phyloP scores from a whole-genome alignment of 2,113 vertebrate species.

The Alectura lathami region DNA sequence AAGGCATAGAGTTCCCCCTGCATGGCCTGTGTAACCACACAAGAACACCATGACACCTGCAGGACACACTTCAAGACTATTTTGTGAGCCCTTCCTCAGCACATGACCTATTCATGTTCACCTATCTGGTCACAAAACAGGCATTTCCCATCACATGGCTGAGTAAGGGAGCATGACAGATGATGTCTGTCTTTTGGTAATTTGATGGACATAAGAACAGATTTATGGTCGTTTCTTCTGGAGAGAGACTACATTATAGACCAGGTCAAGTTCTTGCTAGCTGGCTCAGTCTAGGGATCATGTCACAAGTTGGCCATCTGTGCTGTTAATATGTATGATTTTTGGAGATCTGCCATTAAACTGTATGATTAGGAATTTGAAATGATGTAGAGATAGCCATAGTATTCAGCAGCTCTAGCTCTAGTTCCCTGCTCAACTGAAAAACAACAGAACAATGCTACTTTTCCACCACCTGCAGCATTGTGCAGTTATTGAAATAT shows the following conservation, averaged over 20 bases:
- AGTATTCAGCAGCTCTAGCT: not conserved
- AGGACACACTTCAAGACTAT: not conserved
- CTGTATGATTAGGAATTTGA: rapidly evolving
- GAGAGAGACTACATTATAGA: not conserved
- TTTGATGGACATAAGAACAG: not conserved
- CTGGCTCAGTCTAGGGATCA: not conserved
- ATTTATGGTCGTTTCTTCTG: not conserved
- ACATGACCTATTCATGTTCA: not conserved
- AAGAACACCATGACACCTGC: not conserved
- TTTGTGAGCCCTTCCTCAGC: not conserved
- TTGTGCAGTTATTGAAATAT: not conserved
- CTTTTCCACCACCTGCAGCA: not conserved
- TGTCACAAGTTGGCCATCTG: not conserved
- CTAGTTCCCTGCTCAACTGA: not conserved
- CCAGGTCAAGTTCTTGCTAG: not conserved
- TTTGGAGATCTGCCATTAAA: not conserved
- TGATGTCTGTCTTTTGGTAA: not conserved
- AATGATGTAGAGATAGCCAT: rapidly evolving
- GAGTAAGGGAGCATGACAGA: not conserved
- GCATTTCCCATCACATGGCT: not conserved
- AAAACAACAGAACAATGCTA: not conserved
- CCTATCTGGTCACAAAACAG: not conserved
- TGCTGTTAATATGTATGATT: not conserved
- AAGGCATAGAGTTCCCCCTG: not conserved
- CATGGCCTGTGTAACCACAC: rapidly evolving